Evolutionary conservation across 35 echinoderm and acorn worm species (phyloP).

Genomic region (Strongylocentrotus purpuratus): DNA sequence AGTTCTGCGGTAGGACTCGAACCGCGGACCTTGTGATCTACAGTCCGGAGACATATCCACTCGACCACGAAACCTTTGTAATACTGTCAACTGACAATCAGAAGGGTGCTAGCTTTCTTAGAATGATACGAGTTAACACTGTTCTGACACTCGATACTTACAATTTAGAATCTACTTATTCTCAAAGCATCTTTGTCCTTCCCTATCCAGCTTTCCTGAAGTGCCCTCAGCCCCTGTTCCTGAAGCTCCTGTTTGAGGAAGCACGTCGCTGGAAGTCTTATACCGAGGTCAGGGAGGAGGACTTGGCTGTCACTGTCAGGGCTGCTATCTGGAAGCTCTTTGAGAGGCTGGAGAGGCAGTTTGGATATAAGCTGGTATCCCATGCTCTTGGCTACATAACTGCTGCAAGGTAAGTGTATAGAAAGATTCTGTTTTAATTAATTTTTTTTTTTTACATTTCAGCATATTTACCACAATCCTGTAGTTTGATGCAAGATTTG

Average conservation of each 20-base stretch:
- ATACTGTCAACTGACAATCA: too few species aligned
- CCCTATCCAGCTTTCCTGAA: slow-evolving; percentile 68
- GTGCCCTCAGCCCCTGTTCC: slow-evolving; percentile 89
- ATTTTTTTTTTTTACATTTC: background rate
- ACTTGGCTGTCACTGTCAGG: slow-evolving; percentile 78
- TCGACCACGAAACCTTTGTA: too few species aligned
- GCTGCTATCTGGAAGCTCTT: slow-evolving; percentile 89
- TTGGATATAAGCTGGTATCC: slow-evolving; percentile 86
- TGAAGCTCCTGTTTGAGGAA: slow-evolving; percentile 95
- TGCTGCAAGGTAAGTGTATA: slow-evolving; percentile 74
- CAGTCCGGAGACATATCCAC: too few species aligned
- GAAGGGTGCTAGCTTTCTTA: background rate
- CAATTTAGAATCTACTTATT: background rate
- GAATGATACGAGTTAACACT: background rate
- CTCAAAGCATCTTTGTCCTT: background rate
- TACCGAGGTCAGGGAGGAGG: slow-evolving; percentile 65
- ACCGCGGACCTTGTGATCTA: background rate
- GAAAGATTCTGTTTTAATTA: background rate
- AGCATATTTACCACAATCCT: too few species aligned
- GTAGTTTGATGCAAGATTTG: too few species aligned
- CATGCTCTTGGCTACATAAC: slow-evolving; percentile 94
- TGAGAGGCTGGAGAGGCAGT: slow-evolving; percentile 85
- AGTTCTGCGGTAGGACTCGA: too few species aligned
- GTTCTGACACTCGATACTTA: too few species aligned
- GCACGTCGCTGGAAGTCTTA: slow-evolving; percentile 93